phyloP scores from a whole-genome alignment of 1,140 invertebrate species.

The Oedothorax gibbosus region DNA sequence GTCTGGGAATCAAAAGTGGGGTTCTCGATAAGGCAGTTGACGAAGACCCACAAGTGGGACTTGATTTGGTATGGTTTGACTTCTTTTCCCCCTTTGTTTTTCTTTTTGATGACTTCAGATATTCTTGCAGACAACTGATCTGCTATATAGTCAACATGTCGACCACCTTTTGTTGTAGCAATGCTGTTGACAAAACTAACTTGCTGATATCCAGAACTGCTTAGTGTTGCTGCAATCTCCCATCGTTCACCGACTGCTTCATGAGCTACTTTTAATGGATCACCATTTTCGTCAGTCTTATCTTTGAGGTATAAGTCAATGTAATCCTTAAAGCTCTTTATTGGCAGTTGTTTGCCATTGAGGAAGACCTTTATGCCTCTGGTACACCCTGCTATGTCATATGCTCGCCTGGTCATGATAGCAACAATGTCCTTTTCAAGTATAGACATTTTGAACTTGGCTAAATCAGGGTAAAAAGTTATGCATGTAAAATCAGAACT shows the following conservation, averaged over 20 bases:
- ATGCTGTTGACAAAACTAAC: slow-evolving; percentile 99
- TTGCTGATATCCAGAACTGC: slow-evolving; percentile 94
- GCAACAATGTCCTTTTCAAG: slow-evolving; percentile 95
- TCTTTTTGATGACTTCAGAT: slow-evolving; percentile 88
- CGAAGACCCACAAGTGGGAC: slow-evolving; percentile 97
- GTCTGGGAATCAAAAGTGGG: slow-evolving; percentile 99
- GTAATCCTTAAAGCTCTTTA: slow-evolving; percentile 97
- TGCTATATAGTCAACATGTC: slow-evolving; percentile 95
- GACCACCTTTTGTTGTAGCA: slow-evolving; percentile 97
- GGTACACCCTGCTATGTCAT: slow-evolving; percentile 92
- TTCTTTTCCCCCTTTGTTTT: slow-evolving; percentile 82
- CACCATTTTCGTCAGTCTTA: slow-evolving; percentile 83
- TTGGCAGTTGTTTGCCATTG: slow-evolving; percentile 89
- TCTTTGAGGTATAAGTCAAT: slow-evolving; percentile 91
- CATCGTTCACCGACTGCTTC: slow-evolving; percentile 88
- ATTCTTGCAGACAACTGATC: slow-evolving; percentile 90
- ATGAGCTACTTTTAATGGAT: slow-evolving; percentile 88
- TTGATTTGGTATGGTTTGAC: slow-evolving; percentile 93
- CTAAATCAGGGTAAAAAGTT: slow-evolving; percentile 93
- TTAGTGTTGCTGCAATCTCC: slow-evolving; percentile 95
- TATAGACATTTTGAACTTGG: slow-evolving; percentile 95
- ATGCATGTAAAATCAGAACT: slow-evolving; percentile 94
- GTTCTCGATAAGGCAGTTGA: slow-evolving; percentile 99
- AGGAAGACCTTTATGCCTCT: slow-evolving; percentile 93
- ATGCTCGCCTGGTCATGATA: slow-evolving; percentile 93